Evolutionary conservation across 2,888 invertebrate species (phyloP), one percentile per base, ranked within the genome.

Genomic region (Sesamia inferens): DNA sequence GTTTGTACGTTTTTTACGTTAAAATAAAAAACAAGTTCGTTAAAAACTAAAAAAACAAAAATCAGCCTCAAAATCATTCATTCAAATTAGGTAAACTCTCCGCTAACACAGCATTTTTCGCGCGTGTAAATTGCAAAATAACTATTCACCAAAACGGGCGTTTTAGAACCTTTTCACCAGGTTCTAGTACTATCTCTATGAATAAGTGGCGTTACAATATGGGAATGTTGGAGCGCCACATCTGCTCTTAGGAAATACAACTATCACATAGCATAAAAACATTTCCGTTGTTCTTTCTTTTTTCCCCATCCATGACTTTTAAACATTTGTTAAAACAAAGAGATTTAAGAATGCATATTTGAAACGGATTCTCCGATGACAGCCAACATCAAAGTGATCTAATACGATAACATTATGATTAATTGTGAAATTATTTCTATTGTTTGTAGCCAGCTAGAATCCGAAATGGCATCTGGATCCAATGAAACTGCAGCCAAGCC

Each of bases 401-500:
- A 57, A 11, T 22, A 39, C n/a, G n/a, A 61, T 14, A n/a, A 31
- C 5, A 8, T 66, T 22, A 57, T 42, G 8, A 55, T 22, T 57
- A 22, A 42, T 59, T 19, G 24, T 24, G 22, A 57, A 57, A 24
- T 22, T 0, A 39, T 51, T 68, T 67, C 13, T 42, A 42, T 68
- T 68, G 24, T 69, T 69, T 68, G 24, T 42, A 68, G 67, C 47
- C 31, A 65, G 11, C 5, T n/a, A 22, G 39, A 67, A 47, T 31
- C 31, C 31, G 31, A 4, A 67, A 68, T 68, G 68, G n/a, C 47
- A 7, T n/a, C 68, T 31, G 10, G n/a, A 58, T 57, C 65, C 10
- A 10, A 58, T 24, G 19, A 22, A 31, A n/a, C n/a, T 57, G 6
- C 2, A 31, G 31, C 58, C 64, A 57, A n/a, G 5, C 92, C 19